Evolutionary conservation across 2,797 vertebrate species (phyloP).

Genomic region (Falco cherrug): DNA sequence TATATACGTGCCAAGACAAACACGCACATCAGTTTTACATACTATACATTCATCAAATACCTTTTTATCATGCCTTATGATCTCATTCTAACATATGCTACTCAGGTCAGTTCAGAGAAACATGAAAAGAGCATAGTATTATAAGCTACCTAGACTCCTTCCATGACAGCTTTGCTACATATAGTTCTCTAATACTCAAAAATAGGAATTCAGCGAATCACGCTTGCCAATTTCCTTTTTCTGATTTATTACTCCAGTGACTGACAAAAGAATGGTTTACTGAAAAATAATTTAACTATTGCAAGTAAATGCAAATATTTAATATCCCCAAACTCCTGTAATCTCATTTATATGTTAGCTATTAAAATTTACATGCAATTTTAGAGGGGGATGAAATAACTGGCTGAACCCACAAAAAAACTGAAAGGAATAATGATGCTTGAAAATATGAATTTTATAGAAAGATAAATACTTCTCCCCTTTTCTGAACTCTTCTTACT

Average conservation of each 20-base stretch:
- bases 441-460: neutral
- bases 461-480: neutral
- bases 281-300: neutral
- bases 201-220: neutral
- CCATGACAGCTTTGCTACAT: neutral
- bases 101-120: neutral
- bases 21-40: neutral
- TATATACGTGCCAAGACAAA: slow-evolving; percentile 5
- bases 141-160: neutral
- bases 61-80: neutral
- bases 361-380: neutral
- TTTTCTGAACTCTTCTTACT: neutral
- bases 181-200: neutral
- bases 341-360: neutral
- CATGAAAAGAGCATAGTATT: neutral
- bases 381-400: neutral
- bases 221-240: neutral
- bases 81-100: slow-evolving; percentile 26
- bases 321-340: neutral
- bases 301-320: neutral
- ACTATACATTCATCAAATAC: neutral
- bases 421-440: neutral
- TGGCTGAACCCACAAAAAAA: neutral
- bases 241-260: neutral
- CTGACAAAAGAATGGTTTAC: neutral